A percentile compares a stretch with the other conserved stretches of the same genome.
These are phyloP conservation scores for Drosophila pegasa DNA, from an alignment of 2,888 invertebrate species.

Conservation along the genomic window DNA sequence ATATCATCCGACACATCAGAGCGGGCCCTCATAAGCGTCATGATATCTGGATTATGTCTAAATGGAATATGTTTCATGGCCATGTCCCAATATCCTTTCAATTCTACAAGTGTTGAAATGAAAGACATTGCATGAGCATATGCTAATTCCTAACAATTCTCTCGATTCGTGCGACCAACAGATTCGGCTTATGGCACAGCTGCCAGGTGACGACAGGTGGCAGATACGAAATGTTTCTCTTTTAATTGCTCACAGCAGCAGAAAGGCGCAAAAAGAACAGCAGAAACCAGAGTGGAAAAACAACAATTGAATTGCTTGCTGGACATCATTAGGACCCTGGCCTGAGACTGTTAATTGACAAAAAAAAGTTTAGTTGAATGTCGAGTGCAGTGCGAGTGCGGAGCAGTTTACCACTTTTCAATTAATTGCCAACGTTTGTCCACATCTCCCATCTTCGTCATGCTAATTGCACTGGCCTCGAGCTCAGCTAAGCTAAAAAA, in stretches of 20 bases:
- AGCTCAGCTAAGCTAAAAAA: not conserved
- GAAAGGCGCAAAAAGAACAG: not conserved
- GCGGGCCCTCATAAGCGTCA: conserved; percentile 22
- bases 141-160: not conserved
- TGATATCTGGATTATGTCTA: conserved; percentile 64
- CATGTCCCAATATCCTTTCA: not conserved
- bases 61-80: conserved; percentile 56
- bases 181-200: not conserved
- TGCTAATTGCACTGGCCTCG: conserved; percentile 5
- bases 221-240: conserved; percentile 6
- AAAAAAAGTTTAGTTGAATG: conserved; percentile 1
- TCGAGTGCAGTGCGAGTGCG: not conserved
- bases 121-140: too few relatives aligned
- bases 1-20: conserved; percentile 15
- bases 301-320: conserved; percentile 3
- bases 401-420: conserved; percentile 1
- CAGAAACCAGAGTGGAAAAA: not conserved
- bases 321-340: not conserved
- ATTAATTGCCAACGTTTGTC: not conserved
- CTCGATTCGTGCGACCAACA: not conserved
- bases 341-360: not conserved
- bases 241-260: conserved; percentile 34
- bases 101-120: too few relatives aligned
- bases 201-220: not conserved
- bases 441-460: not conserved